Percentiles rank a stretch among this genome's conserved stretches.
phyloP scores from a whole-genome alignment of 2,113 vertebrate species.

The Rhinogobius similis region DNA sequence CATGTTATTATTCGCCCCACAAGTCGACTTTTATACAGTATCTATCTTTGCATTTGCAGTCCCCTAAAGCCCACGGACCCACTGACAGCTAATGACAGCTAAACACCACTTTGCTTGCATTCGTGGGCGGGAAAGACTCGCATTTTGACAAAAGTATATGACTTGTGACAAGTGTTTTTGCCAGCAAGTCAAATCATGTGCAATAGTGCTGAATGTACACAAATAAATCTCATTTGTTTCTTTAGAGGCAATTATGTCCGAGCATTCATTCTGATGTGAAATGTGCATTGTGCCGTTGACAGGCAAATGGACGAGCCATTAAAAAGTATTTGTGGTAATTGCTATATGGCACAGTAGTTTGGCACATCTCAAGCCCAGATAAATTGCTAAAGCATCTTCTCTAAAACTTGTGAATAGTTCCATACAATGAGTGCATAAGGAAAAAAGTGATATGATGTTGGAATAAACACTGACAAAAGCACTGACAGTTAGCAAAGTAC shows the following conservation, averaged over 20 bases:
- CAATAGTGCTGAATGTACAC: neutral
- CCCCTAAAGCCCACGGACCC: constrained; percentile 23
- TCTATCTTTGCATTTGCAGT: constrained; percentile 41
- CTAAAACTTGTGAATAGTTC: too few relatives aligned
- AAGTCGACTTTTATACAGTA: constrained; percentile 28
- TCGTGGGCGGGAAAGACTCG: constrained; percentile 7
- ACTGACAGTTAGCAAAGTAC: neutral
- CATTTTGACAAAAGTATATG: constrained; percentile 33
- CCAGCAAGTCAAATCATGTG: constrained; percentile 15
- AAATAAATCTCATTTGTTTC: constrained; percentile 8
- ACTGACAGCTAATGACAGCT: constrained; percentile 47
- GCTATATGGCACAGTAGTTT: neutral
- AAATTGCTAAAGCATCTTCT: neutral
- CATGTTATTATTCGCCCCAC: constrained; percentile 42
- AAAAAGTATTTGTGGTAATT: neutral
- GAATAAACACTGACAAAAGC: neutral
- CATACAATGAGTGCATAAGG: neutral
- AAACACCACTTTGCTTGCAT: constrained; percentile 18
- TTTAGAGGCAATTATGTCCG: constrained; percentile 8
- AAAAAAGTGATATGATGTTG: neutral
- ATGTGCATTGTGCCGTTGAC: neutral
- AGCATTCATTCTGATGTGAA: neutral
- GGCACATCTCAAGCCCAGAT: neutral
- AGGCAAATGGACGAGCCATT: neutral
- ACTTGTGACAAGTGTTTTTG: neutral